Evolutionary conservation across 2,797 vertebrate genomes (phyloP).

Genomic region (Taenioides sp.): DNA sequence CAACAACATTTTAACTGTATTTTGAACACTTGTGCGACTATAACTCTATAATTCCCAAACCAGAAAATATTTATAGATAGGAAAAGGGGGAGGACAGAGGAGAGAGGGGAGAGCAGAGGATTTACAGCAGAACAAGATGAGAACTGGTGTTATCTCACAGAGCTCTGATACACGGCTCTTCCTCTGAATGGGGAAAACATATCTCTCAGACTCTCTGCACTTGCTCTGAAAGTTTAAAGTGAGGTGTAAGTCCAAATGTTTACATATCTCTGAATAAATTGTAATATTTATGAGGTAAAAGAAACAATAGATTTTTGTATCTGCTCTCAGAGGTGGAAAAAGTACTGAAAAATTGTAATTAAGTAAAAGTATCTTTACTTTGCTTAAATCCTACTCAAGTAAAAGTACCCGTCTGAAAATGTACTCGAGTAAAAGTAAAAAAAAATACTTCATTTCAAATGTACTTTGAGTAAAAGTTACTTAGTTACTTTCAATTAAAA

Average conservation of each 20-base stretch:
- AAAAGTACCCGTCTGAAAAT: too few relatives aligned
- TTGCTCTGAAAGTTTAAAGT: background rate
- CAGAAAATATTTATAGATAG: too few relatives aligned
- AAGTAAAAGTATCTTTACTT: too few relatives aligned
- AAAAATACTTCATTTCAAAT: too few relatives aligned
- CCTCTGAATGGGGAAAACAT: background rate
- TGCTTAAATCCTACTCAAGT: too few relatives aligned
- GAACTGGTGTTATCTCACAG: background rate
- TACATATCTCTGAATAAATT: background rate
- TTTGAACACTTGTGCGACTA: background rate
- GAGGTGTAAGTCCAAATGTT: background rate
- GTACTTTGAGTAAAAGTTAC: too few relatives aligned
- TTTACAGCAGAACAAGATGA: background rate
- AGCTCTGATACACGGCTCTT: background rate
- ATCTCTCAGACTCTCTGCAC: background rate
- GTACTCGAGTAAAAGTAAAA: too few relatives aligned
- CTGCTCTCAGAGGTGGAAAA: too few relatives aligned
- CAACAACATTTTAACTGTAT: background rate
- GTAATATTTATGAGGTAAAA: background rate
- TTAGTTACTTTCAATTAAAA: too few relatives aligned
- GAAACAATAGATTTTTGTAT: background rate
- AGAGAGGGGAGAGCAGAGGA: background rate
- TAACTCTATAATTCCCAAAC: background rate
- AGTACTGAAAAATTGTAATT: too few relatives aligned
- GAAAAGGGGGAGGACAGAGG: background rate